A percentile compares a stretch with the other conserved stretches of the same genome.
Evolutionary conservation across 2,888 invertebrate genomes (phyloP).

Genomic region (Thumatha senex): DNA sequence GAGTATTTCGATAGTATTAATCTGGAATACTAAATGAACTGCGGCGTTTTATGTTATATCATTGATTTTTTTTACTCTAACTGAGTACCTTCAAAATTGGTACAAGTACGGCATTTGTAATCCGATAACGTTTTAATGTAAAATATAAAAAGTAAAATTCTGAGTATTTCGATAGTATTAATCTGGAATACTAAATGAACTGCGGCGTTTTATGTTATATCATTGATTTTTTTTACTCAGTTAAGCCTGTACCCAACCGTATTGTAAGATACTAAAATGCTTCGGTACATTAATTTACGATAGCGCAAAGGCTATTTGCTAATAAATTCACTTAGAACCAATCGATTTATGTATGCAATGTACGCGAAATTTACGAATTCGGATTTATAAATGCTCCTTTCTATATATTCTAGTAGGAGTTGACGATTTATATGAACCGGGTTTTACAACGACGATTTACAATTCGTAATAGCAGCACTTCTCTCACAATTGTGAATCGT

Average conservation of each 20-base stretch:
- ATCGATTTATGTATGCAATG: too few relatives aligned
- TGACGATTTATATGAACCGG: background rate
- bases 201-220: background rate
- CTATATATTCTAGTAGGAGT: background rate
- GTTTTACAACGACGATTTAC: background rate
- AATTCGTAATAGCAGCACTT: conserved; percentile 20
- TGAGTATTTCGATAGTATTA: background rate
- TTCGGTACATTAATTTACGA: too few relatives aligned
- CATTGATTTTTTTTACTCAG: background rate
- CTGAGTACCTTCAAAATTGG: background rate
- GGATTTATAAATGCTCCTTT: background rate
- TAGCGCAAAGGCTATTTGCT: too few relatives aligned
- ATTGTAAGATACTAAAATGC: too few relatives aligned
- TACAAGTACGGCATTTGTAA: background rate
- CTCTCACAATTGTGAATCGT: conserved; percentile 34
- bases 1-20: background rate
- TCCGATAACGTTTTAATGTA: background rate
- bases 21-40: background rate
- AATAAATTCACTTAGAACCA: too few relatives aligned
- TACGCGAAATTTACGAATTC: background rate
- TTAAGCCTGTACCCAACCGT: background rate
- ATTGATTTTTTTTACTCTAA: background rate
- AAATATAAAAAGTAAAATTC: background rate
- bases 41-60: background rate
- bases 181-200: background rate